Base-by-base conservation (phyloP, 2,888 invertebrate genomes). In the Dysmachus trigonus region DNA sequence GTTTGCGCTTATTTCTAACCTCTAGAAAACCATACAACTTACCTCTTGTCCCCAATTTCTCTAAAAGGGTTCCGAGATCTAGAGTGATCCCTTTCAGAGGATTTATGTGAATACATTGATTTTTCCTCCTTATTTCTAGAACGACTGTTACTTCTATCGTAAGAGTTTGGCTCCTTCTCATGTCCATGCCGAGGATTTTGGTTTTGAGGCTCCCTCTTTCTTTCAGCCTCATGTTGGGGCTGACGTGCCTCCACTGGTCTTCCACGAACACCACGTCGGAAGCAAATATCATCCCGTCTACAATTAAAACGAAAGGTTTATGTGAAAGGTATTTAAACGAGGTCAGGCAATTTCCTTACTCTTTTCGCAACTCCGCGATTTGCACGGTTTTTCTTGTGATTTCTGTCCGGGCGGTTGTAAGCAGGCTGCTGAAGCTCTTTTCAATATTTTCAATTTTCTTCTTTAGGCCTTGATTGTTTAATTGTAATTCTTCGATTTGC, bases 211-310 rank as follows among this genome's bases (percentile, higher is more conserved):
- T 62, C 62, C 2, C 27, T 22, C 22, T 22, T 62, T 13, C 13
- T 22, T 10, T 62, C 62, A 27, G 27, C 8, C 0, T 2, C 18
- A 27, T 62, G 22, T 4, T n/a, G 47, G 3, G 47, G 5, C 7
- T 62, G 2, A 8, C 22, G 62, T 22, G 18, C 22, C 7, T 62
- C 62, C 18, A n/a, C 22, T 8, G 27, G 10, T 7, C 62, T 62
- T 7, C 22, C 62, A 10, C 62, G 62, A 62, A 10, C 7, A 18
- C 62, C 27, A 1, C 91, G 90, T 18, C 91, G 88, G 18, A 91
- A 91, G 85, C 91, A 91, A 2, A 91, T 88, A 85, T 91, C 90
- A 88, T 91, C 91, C 79, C 90, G 91, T 84, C 91, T 79, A 71
- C 1, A 62, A 62, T 62, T 62, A 0, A 2, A 53, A 51, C 18